Conservation (phyloP, 1,140 invertebrate species). For the Amyelois transitella region DNA sequence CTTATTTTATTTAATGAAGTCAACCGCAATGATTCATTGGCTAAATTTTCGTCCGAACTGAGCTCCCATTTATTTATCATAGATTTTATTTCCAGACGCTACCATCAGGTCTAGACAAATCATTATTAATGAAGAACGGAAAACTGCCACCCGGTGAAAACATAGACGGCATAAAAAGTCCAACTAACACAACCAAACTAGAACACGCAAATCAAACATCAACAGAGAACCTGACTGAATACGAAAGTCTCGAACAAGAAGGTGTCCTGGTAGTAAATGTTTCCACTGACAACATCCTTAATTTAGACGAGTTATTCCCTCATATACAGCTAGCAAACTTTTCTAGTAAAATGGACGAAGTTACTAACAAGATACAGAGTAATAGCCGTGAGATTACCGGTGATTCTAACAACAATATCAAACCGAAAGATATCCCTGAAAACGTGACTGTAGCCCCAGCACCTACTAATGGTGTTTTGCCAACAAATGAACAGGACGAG, state of each 20-base stretch:
- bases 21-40: no score
- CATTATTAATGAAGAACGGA: conserved; percentile 55
- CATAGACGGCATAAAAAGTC: conserved; percentile 30
- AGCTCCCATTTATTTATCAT: not conserved
- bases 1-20: no score
- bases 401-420: conserved; percentile 62
- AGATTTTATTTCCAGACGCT: conserved; percentile 35
- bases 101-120: conserved; percentile 57
- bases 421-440: conserved; percentile 56
- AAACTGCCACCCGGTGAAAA: conserved; percentile 53
- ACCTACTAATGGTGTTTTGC: conserved; percentile 60
- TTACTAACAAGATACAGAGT: conserved; percentile 71
- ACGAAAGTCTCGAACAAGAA: conserved; percentile 69
- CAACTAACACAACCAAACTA: conserved; percentile 31
- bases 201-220: conserved; percentile 20
- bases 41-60: no score
- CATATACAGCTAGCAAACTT: conserved; percentile 47
- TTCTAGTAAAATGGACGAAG: conserved; percentile 64
- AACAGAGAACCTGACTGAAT: conserved; percentile 59
- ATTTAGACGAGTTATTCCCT: conserved; percentile 61
- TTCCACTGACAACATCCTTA: conserved; percentile 66
- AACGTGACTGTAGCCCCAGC: conserved; percentile 62
- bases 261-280: conserved; percentile 69
- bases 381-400: conserved; percentile 72
- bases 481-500: conserved; percentile 46